phyloP scores from a whole-genome alignment of 2,888 invertebrate species.

The Tipula vernalis region DNA sequence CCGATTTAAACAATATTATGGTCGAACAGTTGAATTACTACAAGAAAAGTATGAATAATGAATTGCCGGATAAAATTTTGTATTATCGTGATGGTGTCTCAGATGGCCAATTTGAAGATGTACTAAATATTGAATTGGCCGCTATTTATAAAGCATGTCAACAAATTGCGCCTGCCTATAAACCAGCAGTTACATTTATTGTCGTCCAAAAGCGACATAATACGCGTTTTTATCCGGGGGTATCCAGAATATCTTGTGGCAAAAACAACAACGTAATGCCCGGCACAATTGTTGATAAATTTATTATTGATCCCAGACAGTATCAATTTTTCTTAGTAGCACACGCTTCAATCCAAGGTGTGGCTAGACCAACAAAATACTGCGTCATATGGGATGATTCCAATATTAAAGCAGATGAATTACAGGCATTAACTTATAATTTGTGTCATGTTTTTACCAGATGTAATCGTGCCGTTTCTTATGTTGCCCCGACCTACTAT shows the following conservation, averaged over 20 bases:
- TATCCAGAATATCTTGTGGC: conserved; percentile 38
- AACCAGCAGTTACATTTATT: conserved; percentile 76
- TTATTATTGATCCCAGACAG: conserved; percentile 75
- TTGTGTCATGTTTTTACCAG: conserved; percentile 77
- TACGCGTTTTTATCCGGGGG: conserved; percentile 47
- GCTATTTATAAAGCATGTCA: conserved; percentile 61
- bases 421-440: conserved; percentile 68
- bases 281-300: conserved; percentile 75
- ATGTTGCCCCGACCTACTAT: conserved; percentile 79
- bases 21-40: conserved; percentile 51
- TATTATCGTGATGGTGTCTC: conserved; percentile 80
- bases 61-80: conserved; percentile 42
- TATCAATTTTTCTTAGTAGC: conserved; percentile 79
- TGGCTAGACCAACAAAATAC: conserved; percentile 76
- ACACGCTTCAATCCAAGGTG: conserved; percentile 63
- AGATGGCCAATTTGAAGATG: conserved; percentile 58
- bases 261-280: conserved; percentile 65
- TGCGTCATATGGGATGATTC: conserved; percentile 72
- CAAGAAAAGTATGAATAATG: conserved; percentile 26
- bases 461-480: conserved; percentile 71
- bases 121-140: conserved; percentile 41
- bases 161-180: conserved; percentile 32
- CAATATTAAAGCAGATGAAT: conserved; percentile 52
- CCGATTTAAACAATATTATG: conserved; percentile 56
- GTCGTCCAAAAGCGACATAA: conserved; percentile 97